A percentile compares a stretch with the other conserved stretches of the same genome.
Evolutionary conservation across 2,797 vertebrate species (phyloP).

Genomic region (Alectoris magna): DNA sequence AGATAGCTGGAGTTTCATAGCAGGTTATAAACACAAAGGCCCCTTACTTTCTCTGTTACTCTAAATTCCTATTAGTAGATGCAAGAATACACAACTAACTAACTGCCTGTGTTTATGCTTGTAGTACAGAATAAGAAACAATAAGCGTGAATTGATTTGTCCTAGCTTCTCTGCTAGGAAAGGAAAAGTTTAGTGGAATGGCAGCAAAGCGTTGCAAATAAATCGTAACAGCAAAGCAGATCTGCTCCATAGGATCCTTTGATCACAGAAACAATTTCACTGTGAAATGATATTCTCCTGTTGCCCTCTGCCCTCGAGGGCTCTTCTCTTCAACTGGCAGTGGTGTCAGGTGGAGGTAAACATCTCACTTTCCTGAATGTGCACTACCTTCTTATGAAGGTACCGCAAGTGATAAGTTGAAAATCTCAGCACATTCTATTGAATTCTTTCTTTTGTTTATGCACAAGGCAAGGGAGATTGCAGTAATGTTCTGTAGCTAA

Average conservation of each 20-base stretch:
- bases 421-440: background rate
- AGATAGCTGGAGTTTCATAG: background rate
- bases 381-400: background rate
- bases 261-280: background rate
- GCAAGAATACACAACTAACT: background rate
- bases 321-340: background rate
- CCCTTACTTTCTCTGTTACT: background rate
- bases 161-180: background rate
- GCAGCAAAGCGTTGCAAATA: background rate
- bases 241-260: rapidly evolving
- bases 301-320: background rate
- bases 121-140: background rate
- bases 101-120: rapidly evolving
- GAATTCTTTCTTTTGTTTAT: background rate
- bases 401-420: background rate
- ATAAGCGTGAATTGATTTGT: background rate
- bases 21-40: background rate
- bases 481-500: background rate
- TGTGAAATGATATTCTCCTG: background rate
- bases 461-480: background rate
- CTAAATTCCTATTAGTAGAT: background rate
- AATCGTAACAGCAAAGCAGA: background rate
- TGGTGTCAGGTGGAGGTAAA: background rate
- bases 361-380: background rate
- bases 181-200: background rate